Conservation (phyloP, 2,888 invertebrate species). For the Axea sp. region DNA sequence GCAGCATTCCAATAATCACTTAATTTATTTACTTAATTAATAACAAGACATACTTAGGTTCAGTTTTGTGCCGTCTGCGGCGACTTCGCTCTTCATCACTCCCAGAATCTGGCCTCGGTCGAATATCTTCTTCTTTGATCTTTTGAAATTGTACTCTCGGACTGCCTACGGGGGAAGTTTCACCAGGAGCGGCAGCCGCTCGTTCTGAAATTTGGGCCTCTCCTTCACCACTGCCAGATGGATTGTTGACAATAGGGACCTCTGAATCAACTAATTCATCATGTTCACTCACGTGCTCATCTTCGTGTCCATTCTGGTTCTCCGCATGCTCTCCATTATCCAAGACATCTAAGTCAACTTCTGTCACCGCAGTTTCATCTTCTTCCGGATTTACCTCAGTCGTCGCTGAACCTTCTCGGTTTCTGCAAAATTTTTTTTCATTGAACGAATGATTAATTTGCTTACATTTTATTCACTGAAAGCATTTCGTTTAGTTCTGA, state of each 20-base stretch:
- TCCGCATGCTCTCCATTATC: conserved; percentile 69
- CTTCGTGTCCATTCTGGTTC: conserved; percentile 64
- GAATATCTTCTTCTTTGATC: conserved; percentile 73
- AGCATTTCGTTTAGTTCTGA: too few relatives aligned
- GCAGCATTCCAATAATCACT: too few relatives aligned
- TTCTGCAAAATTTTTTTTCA: too few relatives aligned
- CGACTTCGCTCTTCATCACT: conserved; percentile 74
- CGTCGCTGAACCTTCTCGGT: conserved; percentile 76
- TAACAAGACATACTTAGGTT: conserved; percentile 75
- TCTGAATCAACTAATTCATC: conserved; percentile 65
- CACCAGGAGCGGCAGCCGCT: conserved; percentile 74
- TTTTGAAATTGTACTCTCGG: conserved; percentile 76
- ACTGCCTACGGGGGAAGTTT: conserved; percentile 71
- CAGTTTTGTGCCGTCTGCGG: conserved; percentile 76
- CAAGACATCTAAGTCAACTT: conserved; percentile 64
- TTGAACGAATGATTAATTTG: too few relatives aligned
- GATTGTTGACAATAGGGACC: conserved; percentile 59
- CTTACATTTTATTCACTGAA: too few relatives aligned
- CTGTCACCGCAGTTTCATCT: conserved; percentile 63
- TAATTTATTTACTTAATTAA: too few relatives aligned
- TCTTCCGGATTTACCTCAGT: conserved; percentile 74
- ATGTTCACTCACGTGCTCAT: conserved; percentile 43
- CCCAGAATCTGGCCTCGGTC: conserved; percentile 55
- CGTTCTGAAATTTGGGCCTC: conserved; percentile 77
- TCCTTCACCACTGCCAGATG: conserved; percentile 67